These are phyloP conservation scores for Smithornis capensis DNA, from an alignment of 2,113 vertebrate species.

Conservation along the genomic window DNA sequence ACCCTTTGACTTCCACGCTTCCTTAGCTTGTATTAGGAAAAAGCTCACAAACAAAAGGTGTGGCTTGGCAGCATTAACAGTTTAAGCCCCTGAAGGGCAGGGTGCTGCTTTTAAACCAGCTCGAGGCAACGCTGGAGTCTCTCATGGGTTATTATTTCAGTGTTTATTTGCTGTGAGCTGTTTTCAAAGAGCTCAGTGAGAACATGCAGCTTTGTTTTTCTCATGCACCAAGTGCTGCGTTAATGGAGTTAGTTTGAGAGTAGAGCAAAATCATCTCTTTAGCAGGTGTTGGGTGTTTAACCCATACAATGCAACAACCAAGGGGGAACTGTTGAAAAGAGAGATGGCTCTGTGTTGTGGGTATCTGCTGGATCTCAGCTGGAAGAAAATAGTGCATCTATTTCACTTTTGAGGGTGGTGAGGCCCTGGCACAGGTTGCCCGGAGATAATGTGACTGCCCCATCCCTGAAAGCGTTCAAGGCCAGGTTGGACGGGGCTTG, in stretches of 20 bases:
- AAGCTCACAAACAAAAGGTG: not conserved
- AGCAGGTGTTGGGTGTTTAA: not conserved
- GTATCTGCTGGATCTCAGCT: not conserved
- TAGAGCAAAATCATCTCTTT: not conserved
- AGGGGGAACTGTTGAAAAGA: not conserved
- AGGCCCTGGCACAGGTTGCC: not conserved
- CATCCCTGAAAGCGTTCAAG: not conserved
- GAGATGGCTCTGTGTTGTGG: not conserved
- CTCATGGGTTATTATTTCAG: constrained; percentile 32
- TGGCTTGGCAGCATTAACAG: not conserved
- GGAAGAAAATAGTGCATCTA: not conserved
- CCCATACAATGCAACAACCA: accelerated
- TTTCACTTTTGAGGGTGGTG: not conserved
- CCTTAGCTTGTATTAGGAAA: not conserved
- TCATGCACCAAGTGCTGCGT: not conserved
- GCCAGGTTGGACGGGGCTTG: not conserved
- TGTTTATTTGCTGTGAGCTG: constrained; percentile 32
- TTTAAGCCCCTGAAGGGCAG: not conserved
- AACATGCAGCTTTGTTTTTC: not conserved
- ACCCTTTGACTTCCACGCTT: not conserved
- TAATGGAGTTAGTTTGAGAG: not conserved
- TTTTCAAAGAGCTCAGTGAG: not conserved
- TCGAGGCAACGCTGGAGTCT: not conserved
- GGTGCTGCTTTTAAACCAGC: not conserved
- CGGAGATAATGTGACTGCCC: not conserved